Conservation (phyloP, 2,888 invertebrate genomes). For the Philhelius pedissequus region DNA sequence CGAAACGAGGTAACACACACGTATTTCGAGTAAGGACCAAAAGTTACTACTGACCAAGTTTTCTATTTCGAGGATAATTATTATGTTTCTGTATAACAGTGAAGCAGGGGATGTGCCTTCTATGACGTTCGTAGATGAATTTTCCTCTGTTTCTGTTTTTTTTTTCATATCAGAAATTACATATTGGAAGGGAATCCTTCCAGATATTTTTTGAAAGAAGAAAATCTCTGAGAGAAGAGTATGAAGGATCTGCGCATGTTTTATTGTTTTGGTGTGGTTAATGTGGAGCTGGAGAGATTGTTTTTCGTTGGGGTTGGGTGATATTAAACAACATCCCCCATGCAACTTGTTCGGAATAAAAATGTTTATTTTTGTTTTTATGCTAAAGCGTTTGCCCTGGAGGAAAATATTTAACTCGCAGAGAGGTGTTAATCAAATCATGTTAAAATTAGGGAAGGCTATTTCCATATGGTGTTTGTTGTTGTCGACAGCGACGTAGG, state of each 20-base stretch:
- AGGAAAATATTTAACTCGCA: slow-evolving; percentile 1
- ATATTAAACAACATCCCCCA: not conserved
- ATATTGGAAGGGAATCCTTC: not conserved
- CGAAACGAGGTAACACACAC: slow-evolving; percentile 54
- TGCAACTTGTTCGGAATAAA: slow-evolving; percentile 41
- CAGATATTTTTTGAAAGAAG: not conserved
- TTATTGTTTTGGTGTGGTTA: not conserved
- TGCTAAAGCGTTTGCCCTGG: not conserved
- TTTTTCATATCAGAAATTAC: not conserved
- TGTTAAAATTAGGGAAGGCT: slow-evolving; percentile 14
- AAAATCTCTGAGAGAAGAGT: not conserved
- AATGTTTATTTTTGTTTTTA: slow-evolving; percentile 30
- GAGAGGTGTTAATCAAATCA: slow-evolving; percentile 54
- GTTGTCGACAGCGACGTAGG: not conserved
- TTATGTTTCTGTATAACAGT: slow-evolving; percentile 67
- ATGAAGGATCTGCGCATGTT: slow-evolving; percentile 1
- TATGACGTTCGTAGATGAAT: slow-evolving; percentile 40
- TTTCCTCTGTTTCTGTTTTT: not conserved
- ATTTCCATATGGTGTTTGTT: slow-evolving; percentile 16
- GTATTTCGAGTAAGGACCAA: slow-evolving; percentile 68
- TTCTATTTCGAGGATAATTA: slow-evolving; percentile 63
- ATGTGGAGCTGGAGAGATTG: not conserved
- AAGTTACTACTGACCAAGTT: slow-evolving; percentile 69
- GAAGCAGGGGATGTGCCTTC: slow-evolving; percentile 38
- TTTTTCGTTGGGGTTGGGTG: not conserved